Evolutionary conservation across 1,140 invertebrate genomes (phyloP).

Genomic region (Lordiphosa mommai): DNA sequence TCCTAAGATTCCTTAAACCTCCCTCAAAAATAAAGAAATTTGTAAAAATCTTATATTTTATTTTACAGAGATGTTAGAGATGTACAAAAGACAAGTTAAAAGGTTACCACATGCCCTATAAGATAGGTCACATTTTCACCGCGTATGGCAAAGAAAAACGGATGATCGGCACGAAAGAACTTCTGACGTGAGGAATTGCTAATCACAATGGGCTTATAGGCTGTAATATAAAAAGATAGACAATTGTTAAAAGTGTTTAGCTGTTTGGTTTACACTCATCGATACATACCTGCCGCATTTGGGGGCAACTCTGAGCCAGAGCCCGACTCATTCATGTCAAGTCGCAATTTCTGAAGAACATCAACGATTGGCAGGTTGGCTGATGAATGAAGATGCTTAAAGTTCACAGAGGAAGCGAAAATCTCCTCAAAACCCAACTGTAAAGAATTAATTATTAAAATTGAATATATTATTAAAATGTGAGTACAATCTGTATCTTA

Average conservation of each 20-base stretch:
- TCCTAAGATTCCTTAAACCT: too few relatives aligned
- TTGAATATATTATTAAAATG: too few relatives aligned
- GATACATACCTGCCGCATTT: constrained; percentile 35
- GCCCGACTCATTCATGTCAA: constrained; percentile 66
- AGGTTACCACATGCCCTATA: constrained; percentile 62
- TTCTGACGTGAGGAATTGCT: constrained; percentile 73
- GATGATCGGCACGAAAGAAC: constrained; percentile 76
- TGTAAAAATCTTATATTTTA: too few relatives aligned
- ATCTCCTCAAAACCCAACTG: constrained; percentile 61
- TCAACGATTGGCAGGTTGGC: constrained; percentile 46
- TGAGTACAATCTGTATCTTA: too few relatives aligned
- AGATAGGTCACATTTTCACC: constrained; percentile 61
- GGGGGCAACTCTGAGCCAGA: constrained; percentile 39
- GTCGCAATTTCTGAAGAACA: constrained; percentile 61
- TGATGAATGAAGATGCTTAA: constrained; percentile 58
- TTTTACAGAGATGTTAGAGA: neutral
- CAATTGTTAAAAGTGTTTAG: neutral
- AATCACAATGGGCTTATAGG: constrained; percentile 72
- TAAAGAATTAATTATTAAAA: neutral
- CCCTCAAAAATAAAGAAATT: too few relatives aligned
- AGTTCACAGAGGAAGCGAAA: constrained; percentile 56
- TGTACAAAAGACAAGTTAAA: constrained; percentile 18
- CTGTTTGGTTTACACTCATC: neutral
- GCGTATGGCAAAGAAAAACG: constrained; percentile 74
- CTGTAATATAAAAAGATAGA: constrained; percentile 10